These are phyloP conservation scores for Tanytarsus gracilentus DNA, from an alignment of 2,888 invertebrate genomes.

Conservation along the genomic window DNA sequence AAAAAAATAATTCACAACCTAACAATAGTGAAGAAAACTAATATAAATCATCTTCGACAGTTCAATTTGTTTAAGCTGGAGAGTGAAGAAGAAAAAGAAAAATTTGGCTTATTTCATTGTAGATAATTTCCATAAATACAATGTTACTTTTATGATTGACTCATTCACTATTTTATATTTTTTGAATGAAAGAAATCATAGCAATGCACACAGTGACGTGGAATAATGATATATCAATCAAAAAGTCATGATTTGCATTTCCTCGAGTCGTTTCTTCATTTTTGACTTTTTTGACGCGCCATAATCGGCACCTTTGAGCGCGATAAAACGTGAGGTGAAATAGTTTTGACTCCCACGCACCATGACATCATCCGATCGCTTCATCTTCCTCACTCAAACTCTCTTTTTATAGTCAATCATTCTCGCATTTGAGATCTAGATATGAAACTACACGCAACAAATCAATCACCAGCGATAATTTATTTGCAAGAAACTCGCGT, in stretches of 20 bases:
- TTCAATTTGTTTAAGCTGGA: conserved; percentile 11
- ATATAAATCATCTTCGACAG: conserved; percentile 26
- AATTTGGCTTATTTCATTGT: neutral
- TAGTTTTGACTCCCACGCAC: no score
- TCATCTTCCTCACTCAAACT: no score
- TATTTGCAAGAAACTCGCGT: neutral
- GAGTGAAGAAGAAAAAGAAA: neutral
- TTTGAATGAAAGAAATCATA: conserved; percentile 15
- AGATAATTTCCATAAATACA: neutral
- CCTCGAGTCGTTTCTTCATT: neutral
- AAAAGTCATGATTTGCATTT: conserved; percentile 4
- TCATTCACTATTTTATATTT: neutral
- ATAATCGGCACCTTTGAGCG: no score
- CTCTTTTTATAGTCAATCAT: no score
- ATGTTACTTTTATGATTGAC: neutral
- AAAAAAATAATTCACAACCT: neutral
- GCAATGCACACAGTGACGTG: neutral
- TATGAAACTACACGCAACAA: neutral
- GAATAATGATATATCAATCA: conserved; percentile 26
- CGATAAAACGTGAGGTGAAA: no score
- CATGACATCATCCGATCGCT: no score
- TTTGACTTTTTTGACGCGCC: neutral
- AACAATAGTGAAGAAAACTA: conserved; percentile 5
- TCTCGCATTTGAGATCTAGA: no score
- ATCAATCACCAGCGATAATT: neutral